A percentile compares a stretch with the other conserved stretches of the same genome.
Conservation (phyloP, 1,140 invertebrate genomes). For the Trichogramma pretiosum region DNA sequence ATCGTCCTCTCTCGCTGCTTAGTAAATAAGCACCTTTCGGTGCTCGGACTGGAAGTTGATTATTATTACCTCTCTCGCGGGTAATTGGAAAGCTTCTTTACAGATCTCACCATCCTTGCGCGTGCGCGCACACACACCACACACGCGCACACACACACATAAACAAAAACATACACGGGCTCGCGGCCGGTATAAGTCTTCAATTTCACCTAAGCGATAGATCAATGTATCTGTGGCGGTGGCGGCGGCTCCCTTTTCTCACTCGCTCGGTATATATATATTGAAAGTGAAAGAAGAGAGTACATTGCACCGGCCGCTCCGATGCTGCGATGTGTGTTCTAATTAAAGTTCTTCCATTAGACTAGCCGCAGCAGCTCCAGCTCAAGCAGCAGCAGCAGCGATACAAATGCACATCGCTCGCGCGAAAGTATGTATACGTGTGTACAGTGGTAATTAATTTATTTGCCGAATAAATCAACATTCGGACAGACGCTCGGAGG, state of each 20-base stretch:
- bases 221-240: background rate
- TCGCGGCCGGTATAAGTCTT: background rate
- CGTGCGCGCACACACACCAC: background rate
- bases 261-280: background rate
- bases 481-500: no score
- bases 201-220: constrained; percentile 3
- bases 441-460: constrained; percentile 15
- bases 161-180: no score
- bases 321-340: constrained; percentile 2
- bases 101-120: constrained; percentile 3
- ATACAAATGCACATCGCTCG: constrained; percentile 13
- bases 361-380: no score
- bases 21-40: no score
- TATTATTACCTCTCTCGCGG: constrained; percentile 4
- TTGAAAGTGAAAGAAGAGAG: background rate
- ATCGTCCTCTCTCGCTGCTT: background rate
- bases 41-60: no score
- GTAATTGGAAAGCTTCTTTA: constrained; percentile 13
- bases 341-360: constrained; percentile 13
- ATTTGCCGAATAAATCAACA: constrained; percentile 16
- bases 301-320: background rate
- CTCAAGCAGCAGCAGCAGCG: no score
- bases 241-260: background rate
- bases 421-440: constrained; percentile 10
- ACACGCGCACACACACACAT: no score